Base-by-base conservation (phyloP, 2,888 invertebrate species). In the Conchocele bisecta region DNA sequence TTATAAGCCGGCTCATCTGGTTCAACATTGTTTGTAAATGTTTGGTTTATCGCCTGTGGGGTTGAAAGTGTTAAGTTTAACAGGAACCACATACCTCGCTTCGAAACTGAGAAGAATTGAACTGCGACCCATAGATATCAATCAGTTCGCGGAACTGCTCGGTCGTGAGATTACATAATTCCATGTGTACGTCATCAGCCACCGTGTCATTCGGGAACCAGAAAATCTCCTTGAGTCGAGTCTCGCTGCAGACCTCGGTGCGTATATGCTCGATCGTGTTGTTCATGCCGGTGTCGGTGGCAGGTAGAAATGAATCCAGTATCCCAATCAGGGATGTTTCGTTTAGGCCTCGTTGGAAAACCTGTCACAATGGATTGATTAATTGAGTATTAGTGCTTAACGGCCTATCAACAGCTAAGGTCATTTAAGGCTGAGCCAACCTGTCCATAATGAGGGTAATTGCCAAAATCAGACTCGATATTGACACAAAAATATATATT, bases 121-220 rank as follows among this genome's bases (percentile, higher is more conserved):
- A 67, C 13, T 69, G 70, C 9, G 56, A 54, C 2, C 51, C 50
- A 46, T 82, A 77, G 33, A 79, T 82, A 33, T n/a, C n/a, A n/a
- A 61, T 63, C 15, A 86, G 69, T 17, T 53, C 39, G 15, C 61
- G 56, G n/a, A 73, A 69, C 51, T 84, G 57, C 1, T 56, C 51
- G 2, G 65, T 28, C 11, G 77, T 79, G 24, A 86, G 60, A 35
- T 72, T 75, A 72, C 86, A 86, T 22, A 86, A 44, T 53, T 84
- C 81, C 4, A 44, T 59, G 56, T 84, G 76, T 3, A 86, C 76
- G 7, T 69, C 41, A 20, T 60, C 58, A 4, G 75, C 79, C 3
- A 75, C 78, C 0, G 73, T 63, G n/a, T 74, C 48, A 54, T 80
- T 77, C 1, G 73, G 66, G 53, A 85, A 84, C 15, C 77, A 75